Evolutionary conservation across 2,113 vertebrate genomes (phyloP).

Genomic region (Varanus komodoensis): DNA sequence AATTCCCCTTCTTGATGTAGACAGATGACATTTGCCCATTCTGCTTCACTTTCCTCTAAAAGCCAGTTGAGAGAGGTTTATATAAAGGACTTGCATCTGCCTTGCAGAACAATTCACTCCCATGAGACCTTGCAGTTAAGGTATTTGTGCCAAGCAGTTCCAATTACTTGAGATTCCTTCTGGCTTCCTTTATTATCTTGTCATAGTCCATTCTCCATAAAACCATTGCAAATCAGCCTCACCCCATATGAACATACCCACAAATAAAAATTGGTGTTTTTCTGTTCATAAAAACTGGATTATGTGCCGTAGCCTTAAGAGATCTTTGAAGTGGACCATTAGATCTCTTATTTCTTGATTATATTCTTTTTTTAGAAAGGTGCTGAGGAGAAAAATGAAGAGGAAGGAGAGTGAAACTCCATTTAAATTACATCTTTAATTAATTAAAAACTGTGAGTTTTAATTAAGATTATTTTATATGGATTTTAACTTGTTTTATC

Average conservation of each 20-base stretch:
- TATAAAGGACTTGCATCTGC: conserved; percentile 47
- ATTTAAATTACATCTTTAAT: conserved; percentile 40
- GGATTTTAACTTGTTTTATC: too few relatives aligned
- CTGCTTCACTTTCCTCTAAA: conserved; percentile 54
- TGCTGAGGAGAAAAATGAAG: neutral
- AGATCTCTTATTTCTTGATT: conserved; percentile 14
- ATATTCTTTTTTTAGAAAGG: conserved; percentile 9
- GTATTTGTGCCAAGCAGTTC: conserved; percentile 50
- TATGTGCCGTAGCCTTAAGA: neutral
- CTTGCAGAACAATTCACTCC: conserved; percentile 68
- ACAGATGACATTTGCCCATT: conserved; percentile 56
- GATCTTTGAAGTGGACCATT: conserved; percentile 33
- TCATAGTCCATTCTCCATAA: accelerated
- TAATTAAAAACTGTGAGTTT: too few relatives aligned
- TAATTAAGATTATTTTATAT: too few relatives aligned
- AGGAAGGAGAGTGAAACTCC: conserved; percentile 8
- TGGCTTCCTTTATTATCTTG: conserved; percentile 41
- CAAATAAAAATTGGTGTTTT: neutral
- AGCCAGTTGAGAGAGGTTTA: conserved; percentile 67
- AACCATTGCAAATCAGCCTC: accelerated
- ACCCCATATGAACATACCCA: neutral
- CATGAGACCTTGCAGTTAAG: conserved; percentile 63
- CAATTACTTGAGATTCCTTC: conserved; percentile 60
- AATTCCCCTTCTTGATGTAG: neutral
- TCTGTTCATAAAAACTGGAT: neutral